Conservation (phyloP, 1,140 invertebrate genomes). For the Nephotettix cincticeps region DNA sequence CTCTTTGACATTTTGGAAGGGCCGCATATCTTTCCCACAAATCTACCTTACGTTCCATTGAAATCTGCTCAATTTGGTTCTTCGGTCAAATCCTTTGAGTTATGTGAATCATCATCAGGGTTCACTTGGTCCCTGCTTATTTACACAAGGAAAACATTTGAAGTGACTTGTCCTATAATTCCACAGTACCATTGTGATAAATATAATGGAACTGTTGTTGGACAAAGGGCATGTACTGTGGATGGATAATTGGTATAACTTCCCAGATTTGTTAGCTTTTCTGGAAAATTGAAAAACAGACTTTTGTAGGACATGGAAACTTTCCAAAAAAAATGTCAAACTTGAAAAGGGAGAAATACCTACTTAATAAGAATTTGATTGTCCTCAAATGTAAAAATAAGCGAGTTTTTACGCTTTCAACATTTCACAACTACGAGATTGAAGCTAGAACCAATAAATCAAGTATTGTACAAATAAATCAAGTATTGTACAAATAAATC, state of each 20-base stretch:
- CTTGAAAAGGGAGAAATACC: too few relatives aligned
- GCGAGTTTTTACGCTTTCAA: too few relatives aligned
- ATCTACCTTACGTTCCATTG: constrained; percentile 16
- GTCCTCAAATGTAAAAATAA: too few relatives aligned
- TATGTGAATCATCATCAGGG: constrained; percentile 29
- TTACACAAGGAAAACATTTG: not conserved
- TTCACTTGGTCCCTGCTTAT: constrained; percentile 23
- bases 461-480: too few relatives aligned
- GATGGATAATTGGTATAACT: constrained; percentile 31
- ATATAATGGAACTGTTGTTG: constrained; percentile 1
- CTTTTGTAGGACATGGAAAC: constrained; percentile 22
- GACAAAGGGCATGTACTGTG: constrained; percentile 16
- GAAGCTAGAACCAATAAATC: too few relatives aligned
- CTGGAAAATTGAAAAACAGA: constrained; percentile 19
- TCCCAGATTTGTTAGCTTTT: not conserved
- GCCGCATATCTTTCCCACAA: constrained; percentile 26
- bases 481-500: too few relatives aligned
- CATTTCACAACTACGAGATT: too few relatives aligned
- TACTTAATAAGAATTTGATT: too few relatives aligned
- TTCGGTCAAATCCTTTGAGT: constrained; percentile 30
- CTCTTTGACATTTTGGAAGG: constrained; percentile 24
- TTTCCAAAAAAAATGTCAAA: constrained; percentile 20
- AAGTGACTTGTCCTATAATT: not conserved
- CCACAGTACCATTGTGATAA: not conserved
- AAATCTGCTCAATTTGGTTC: constrained; percentile 27